These are phyloP conservation scores for Phoxinus dragarum DNA, from an alignment of 2,797 vertebrate genomes.

Conservation along the genomic window DNA sequence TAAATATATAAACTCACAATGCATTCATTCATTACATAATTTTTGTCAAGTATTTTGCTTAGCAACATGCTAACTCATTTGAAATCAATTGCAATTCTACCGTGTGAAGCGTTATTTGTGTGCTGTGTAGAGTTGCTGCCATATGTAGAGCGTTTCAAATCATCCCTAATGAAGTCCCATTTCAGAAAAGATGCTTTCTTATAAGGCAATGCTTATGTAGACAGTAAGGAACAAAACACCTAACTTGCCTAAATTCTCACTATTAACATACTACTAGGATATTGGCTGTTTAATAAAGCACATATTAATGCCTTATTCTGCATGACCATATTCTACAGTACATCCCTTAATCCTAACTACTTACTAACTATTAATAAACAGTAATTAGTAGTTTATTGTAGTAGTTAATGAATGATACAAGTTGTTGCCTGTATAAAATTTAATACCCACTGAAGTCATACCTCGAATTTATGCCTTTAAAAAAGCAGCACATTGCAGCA, in stretches of 20 bases:
- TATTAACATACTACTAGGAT: too few species aligned
- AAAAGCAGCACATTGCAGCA: conserved; percentile 27
- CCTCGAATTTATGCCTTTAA: background rate
- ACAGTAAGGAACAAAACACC: background rate
- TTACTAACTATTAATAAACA: too few species aligned
- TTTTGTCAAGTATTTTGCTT: background rate
- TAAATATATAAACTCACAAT: background rate
- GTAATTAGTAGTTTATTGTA: too few species aligned
- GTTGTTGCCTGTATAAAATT: background rate
- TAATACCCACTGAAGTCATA: background rate
- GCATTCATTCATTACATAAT: background rate
- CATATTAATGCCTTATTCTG: too few species aligned
- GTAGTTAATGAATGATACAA: background rate
- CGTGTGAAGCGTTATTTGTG: background rate
- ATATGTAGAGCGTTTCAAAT: background rate
- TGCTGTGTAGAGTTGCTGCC: background rate
- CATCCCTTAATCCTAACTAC: too few species aligned
- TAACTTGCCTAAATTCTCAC: too few species aligned
- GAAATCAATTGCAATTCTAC: background rate
- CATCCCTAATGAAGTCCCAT: background rate
- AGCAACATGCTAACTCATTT: background rate
- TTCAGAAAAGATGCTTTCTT: background rate
- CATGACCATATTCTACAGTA: too few species aligned
- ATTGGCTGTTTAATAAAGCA: too few species aligned
- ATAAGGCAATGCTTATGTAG: background rate